Percentiles rank a stretch among this genome's conserved stretches.
These are phyloP conservation scores for Diadegma fenestrale DNA, from an alignment of 2,888 invertebrate genomes.

Conservation along the genomic window DNA sequence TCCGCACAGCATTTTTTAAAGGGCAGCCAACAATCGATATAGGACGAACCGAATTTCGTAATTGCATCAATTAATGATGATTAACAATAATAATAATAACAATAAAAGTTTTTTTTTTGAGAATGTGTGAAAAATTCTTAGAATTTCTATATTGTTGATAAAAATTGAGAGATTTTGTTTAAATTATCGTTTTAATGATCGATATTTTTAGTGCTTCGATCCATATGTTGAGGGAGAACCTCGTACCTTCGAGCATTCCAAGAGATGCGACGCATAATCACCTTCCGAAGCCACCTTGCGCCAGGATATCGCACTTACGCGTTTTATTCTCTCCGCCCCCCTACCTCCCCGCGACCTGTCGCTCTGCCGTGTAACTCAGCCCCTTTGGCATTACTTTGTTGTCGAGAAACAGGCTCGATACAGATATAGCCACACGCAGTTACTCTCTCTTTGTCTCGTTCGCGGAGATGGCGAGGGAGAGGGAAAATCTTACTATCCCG, in stretches of 20 bases:
- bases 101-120: background rate
- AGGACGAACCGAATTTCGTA: too few species aligned
- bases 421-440: constrained; percentile 48
- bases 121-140: background rate
- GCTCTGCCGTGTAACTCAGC: constrained; percentile 39
- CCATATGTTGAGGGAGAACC: background rate
- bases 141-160: background rate
- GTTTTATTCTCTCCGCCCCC: constrained; percentile 13
- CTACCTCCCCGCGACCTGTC: background rate
- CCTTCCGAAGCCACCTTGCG: constrained; percentile 71
- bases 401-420: constrained; percentile 43
- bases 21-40: too few species aligned
- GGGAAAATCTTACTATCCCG: constrained; percentile 21
- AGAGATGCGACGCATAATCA: constrained; percentile 41
- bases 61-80: background rate
- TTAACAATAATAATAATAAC: background rate
- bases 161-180: background rate
- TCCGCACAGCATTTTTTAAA: background rate
- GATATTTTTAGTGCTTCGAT: background rate
- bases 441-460: constrained; percentile 69
- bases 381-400: constrained; percentile 58
- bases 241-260: constrained; percentile 33
- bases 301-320: constrained; percentile 69
- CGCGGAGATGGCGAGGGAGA: background rate
- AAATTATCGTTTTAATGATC: background rate